Percentiles rank a stretch among this genome's conserved stretches.
Conservation (phyloP, 1,140 invertebrate genomes). For the Macrotrachela quadricornifera region DNA sequence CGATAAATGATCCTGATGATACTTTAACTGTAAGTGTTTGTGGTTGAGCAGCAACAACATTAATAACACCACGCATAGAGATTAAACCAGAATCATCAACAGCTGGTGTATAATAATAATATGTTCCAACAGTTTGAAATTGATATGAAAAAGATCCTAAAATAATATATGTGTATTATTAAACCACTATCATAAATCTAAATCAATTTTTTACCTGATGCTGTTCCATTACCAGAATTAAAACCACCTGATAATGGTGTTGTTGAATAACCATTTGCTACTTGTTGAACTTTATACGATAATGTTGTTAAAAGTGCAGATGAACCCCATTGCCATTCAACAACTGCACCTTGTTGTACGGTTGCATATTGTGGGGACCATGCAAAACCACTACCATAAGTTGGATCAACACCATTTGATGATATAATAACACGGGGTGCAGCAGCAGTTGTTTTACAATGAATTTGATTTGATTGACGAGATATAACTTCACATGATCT, state of each 20-base stretch:
- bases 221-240: not conserved
- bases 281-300: conserved; percentile 12
- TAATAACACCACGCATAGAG: conserved; percentile 14
- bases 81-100: conserved; percentile 12
- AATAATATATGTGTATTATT: no score
- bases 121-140: conserved; percentile 14
- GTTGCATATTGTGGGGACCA: conserved; percentile 2
- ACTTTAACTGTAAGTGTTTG: conserved; percentile 8
- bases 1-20: not conserved
- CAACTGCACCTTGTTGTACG: conserved; percentile 13
- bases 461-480: conserved; percentile 12
- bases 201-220: not conserved
- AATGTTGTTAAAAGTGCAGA: conserved; percentile 6
- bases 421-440: not conserved
- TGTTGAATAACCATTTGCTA: not conserved
- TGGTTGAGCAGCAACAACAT: conserved; percentile 7
- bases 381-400: conserved; percentile 1
- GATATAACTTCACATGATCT: conserved; percentile 12
- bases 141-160: conserved; percentile 11
- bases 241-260: not conserved
- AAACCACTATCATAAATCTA: no score
- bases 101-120: conserved; percentile 16
- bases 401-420: not conserved
- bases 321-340: conserved; percentile 15
- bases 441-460: conserved; percentile 15